Conservation (phyloP, 2,888 invertebrate genomes). For the Microctonus hyperodae region DNA sequence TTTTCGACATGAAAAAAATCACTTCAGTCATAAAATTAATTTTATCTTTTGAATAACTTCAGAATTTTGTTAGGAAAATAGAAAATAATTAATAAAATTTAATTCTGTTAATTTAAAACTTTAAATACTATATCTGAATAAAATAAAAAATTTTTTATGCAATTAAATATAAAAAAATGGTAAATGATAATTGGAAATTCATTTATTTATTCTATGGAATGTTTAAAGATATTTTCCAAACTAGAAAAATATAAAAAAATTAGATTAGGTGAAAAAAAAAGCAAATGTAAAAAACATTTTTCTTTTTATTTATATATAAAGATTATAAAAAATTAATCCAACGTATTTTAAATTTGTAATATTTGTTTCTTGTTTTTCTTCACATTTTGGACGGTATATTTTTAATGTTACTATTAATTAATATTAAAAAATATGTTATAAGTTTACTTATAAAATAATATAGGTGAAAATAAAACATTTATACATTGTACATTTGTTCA, state of each 20-base stretch:
- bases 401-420: background rate
- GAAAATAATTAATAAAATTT: no score
- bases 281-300: no score
- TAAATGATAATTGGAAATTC: no score
- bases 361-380: background rate
- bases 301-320: constrained; percentile 6
- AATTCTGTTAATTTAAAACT: no score
- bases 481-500: background rate
- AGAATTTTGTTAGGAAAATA: no score
- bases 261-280: no score
- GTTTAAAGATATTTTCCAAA: background rate
- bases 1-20: no score
- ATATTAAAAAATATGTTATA: background rate
- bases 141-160: no score
- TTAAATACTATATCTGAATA: background rate
- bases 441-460: background rate
- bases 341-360: background rate
- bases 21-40: no score
- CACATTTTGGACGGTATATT: constrained; percentile 3
- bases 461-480: background rate
- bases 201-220: background rate
- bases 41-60: no score
- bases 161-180: background rate
- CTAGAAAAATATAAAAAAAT: no score
- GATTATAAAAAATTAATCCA: constrained; percentile 3